Evolutionary conservation across 2,888 invertebrate genomes (phyloP).

Genomic region (Fabriciana adippe): DNA sequence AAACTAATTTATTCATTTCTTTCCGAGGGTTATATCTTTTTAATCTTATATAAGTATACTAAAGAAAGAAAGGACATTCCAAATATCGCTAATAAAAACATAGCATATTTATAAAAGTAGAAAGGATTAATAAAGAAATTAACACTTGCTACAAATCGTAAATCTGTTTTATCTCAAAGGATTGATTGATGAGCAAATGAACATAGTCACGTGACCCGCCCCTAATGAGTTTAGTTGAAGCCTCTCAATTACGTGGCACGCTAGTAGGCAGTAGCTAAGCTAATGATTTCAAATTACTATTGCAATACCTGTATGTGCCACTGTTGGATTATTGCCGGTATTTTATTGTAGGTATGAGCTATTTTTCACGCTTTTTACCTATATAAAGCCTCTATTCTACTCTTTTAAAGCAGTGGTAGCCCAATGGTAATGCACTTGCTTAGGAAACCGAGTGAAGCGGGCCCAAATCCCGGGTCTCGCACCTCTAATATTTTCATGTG

Average conservation of each 20-base stretch:
- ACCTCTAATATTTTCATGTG: too few species aligned
- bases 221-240: constrained; percentile 37
- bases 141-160: neutral
- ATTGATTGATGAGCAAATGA: constrained; percentile 7
- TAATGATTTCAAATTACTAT: constrained; percentile 4
- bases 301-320: constrained; percentile 2
- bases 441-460: too few species aligned
- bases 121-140: too few species aligned
- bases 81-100: too few species aligned
- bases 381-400: neutral
- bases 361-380: neutral
- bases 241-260: constrained; percentile 26
- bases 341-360: neutral
- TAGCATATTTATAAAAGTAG: too few species aligned
- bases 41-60: too few species aligned
- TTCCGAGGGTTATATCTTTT: too few species aligned
- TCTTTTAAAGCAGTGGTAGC: too few species aligned
- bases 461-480: too few species aligned
- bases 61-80: too few species aligned
- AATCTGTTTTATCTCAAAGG: neutral
- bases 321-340: neutral
- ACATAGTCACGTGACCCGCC: constrained; percentile 18
- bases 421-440: too few species aligned
- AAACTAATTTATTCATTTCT: too few species aligned
- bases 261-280: neutral